Conservation (phyloP, 2,113 vertebrate species). For the Chlorodrepanis virens region DNA sequence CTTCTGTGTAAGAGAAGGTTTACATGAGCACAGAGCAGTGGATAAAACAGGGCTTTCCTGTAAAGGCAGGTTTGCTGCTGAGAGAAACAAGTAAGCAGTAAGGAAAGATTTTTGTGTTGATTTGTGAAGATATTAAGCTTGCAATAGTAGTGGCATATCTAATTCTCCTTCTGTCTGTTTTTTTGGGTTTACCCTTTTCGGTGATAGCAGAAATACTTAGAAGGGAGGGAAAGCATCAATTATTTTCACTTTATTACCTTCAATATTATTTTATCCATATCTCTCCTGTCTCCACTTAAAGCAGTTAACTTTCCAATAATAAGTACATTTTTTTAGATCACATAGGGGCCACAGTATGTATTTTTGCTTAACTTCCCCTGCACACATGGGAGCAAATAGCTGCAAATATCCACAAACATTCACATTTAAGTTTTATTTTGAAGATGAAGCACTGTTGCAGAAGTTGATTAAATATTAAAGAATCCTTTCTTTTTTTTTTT, state of each 20-base stretch:
- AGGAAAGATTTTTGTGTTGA: not conserved
- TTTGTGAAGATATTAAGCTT: not conserved
- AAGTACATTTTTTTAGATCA: not conserved
- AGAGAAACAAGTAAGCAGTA: not conserved
- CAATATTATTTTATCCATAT: not conserved
- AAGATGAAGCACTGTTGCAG: not conserved
- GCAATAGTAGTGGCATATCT: not conserved
- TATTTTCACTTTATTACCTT: not conserved
- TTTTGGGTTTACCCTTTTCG: not conserved
- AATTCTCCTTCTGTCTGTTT: not conserved
- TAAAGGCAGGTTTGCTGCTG: not conserved
- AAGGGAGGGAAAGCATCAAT: not conserved
- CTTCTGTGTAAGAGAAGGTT: not conserved
- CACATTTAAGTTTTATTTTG: not conserved
- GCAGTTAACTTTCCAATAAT: not conserved
- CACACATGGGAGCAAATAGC: not conserved
- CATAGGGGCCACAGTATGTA: not conserved
- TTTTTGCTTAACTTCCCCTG: not conserved
- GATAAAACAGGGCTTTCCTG: not conserved
- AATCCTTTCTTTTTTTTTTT: not conserved
- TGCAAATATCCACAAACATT: not conserved
- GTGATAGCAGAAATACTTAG: slow-evolving; percentile 34
- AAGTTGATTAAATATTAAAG: not conserved
- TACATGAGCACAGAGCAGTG: not conserved
- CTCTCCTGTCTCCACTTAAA: not conserved